Percentiles rank a stretch among this genome's conserved stretches.
These are phyloP conservation scores for Malurus alboscapulatus DNA, from an alignment of 2,113 vertebrate species.

Conservation along the genomic window DNA sequence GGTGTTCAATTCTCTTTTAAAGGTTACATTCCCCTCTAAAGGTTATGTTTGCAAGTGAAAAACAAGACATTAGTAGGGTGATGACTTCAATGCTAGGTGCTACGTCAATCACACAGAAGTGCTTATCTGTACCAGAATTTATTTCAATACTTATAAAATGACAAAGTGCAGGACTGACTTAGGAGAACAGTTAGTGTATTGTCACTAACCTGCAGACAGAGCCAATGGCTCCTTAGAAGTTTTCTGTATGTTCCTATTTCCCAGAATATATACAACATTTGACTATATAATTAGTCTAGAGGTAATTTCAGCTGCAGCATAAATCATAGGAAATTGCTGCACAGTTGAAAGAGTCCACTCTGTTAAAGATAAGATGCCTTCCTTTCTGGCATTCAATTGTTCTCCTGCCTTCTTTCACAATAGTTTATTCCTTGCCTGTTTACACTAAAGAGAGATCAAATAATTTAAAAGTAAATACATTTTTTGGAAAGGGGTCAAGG, in stretches of 20 bases:
- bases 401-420: neutral
- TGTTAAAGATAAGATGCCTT: rapidly evolving
- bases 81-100: neutral
- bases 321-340: neutral
- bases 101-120: neutral
- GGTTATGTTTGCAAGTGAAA: slow-evolving; percentile 16
- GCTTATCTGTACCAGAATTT: neutral
- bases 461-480: neutral
- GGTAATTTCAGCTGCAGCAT: neutral
- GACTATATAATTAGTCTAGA: neutral
- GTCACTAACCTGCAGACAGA: neutral
- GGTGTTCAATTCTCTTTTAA: neutral
- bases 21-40: slow-evolving; percentile 44
- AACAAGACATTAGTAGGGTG: neutral
- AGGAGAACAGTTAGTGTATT: neutral
- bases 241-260: neutral
- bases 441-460: neutral
- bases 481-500: neutral
- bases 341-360: neutral
- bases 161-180: neutral
- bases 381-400: neutral
- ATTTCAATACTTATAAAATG: neutral
- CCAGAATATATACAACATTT: neutral
- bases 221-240: neutral
- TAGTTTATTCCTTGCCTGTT: neutral